These are phyloP conservation scores for Hydraecia micacea DNA, from an alignment of 2,888 invertebrate genomes.

Conservation along the genomic window DNA sequence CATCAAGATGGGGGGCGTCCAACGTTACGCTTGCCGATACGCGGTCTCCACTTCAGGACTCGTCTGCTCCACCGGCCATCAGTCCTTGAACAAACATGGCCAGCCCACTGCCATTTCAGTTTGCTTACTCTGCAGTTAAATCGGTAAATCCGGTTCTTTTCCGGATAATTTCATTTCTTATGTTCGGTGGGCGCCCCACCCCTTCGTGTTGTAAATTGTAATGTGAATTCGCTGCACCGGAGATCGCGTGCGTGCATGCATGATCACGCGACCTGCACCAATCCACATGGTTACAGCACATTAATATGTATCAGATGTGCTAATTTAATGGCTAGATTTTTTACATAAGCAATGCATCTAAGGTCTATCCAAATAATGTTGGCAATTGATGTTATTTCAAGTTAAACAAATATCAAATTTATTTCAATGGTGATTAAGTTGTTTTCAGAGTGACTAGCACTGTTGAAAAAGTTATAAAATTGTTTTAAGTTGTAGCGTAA, in stretches of 20 bases:
- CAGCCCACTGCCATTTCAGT: background rate
- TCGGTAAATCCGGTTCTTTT: too few species aligned
- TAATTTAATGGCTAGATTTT: constrained; percentile 13
- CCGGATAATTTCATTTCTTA: background rate
- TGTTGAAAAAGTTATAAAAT: too few species aligned
- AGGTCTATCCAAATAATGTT: too few species aligned
- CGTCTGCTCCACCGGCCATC: background rate
- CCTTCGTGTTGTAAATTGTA: constrained; percentile 21
- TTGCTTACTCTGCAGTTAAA: too few species aligned
- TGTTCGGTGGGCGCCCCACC: background rate
- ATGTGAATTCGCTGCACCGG: constrained; percentile 20
- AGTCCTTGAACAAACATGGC: background rate
- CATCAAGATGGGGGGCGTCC: too few species aligned
- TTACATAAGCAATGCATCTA: background rate
- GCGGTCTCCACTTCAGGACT: too few species aligned
- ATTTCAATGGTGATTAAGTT: too few species aligned
- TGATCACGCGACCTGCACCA: constrained; percentile 34
- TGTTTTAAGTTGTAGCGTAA: too few species aligned
- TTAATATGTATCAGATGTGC: constrained; percentile 39
- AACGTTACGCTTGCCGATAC: too few species aligned
- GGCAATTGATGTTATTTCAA: too few species aligned
- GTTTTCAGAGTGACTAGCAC: too few species aligned
- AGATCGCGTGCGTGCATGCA: constrained; percentile 31
- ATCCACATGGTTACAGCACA: constrained; percentile 14
- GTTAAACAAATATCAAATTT: too few species aligned